These are phyloP conservation scores for Prosopocoilus inquinatus DNA, from an alignment of 2,888 invertebrate genomes.

Conservation along the genomic window DNA sequence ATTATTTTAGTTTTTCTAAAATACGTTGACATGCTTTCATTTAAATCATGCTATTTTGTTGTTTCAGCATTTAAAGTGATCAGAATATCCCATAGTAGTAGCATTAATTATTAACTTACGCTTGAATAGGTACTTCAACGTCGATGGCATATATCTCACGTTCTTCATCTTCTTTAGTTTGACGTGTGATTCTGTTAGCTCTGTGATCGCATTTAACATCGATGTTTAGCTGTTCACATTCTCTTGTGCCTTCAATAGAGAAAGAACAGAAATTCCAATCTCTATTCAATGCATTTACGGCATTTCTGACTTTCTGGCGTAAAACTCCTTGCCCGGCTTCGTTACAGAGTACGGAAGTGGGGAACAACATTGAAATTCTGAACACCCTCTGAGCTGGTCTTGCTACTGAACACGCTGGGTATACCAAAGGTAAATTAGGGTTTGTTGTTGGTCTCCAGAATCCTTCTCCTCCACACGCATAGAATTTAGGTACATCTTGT, in stretches of 20 bases:
- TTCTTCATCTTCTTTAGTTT: slow-evolving; percentile 58
- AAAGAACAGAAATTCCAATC: slow-evolving; percentile 98
- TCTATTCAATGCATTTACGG: slow-evolving; percentile 86
- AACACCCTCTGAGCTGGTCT: slow-evolving; percentile 93
- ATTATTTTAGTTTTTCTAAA: background rate
- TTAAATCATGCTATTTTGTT: background rate
- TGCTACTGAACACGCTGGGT: slow-evolving; percentile 87
- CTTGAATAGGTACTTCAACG: slow-evolving; percentile 78
- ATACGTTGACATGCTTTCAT: background rate
- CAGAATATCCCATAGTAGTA: background rate
- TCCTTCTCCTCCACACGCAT: slow-evolving; percentile 97
- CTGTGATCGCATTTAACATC: slow-evolving; percentile 90
- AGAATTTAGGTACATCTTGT: slow-evolving; percentile 92
- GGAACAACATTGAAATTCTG: slow-evolving; percentile 91
- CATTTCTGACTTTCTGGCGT: slow-evolving; percentile 82
- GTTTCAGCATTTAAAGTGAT: background rate
- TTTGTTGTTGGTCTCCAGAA: slow-evolving; percentile 91
- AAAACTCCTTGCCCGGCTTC: slow-evolving; percentile 92
- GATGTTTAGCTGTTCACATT: slow-evolving; percentile 87
- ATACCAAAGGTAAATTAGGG: slow-evolving; percentile 77
- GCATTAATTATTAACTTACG: slow-evolving; percentile 61
- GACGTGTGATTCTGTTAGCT: slow-evolving; percentile 63
- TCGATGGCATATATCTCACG: slow-evolving; percentile 81
- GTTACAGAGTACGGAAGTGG: slow-evolving; percentile 93
- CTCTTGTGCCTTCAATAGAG: slow-evolving; percentile 80